Conservation (phyloP, 2,113 vertebrate genomes). For the Gadus chalcogrammus region DNA sequence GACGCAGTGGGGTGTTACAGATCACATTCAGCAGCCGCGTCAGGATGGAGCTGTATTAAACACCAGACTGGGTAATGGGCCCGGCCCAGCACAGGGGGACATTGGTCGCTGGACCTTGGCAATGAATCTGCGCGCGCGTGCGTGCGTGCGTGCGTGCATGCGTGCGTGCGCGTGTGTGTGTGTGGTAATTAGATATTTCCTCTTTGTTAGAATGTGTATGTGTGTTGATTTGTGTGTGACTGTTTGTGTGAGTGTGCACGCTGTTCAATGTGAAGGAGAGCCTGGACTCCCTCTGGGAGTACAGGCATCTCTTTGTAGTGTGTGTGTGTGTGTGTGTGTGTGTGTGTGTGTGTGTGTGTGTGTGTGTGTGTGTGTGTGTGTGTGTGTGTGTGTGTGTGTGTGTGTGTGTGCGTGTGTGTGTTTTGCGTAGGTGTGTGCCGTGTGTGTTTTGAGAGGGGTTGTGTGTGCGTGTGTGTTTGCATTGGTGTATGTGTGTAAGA, state of each 20-base stretch:
- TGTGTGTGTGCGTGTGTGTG: constrained; percentile 4
- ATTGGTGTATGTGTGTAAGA: constrained; percentile 9
- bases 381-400: background rate
- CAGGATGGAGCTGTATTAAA: constrained; percentile 39
- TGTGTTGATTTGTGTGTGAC: too few species aligned
- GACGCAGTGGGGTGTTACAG: constrained; percentile 46
- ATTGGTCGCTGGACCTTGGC: constrained; percentile 49
- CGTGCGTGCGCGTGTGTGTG: constrained; percentile 5
- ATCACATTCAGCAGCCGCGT: constrained; percentile 50
- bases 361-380: constrained; percentile 1
- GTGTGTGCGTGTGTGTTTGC: constrained; percentile 1
- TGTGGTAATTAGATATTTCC: background rate
- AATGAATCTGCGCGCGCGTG: constrained; percentile 66
- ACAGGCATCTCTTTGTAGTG: constrained; percentile 17
- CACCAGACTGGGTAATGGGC: constrained; percentile 57
- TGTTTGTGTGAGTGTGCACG: too few species aligned
- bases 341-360: constrained; percentile 4
- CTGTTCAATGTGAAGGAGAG: too few species aligned
- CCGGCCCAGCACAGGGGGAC: constrained; percentile 24
- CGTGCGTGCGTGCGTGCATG: background rate
- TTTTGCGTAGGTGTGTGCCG: too few species aligned
- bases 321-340: constrained; percentile 23
- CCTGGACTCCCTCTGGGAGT: too few species aligned
- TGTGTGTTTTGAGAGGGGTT: too few species aligned
- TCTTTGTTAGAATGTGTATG: too few species aligned